Conservation (phyloP, 2,888 invertebrate genomes). For the Monoplex corrugatus region DNA sequence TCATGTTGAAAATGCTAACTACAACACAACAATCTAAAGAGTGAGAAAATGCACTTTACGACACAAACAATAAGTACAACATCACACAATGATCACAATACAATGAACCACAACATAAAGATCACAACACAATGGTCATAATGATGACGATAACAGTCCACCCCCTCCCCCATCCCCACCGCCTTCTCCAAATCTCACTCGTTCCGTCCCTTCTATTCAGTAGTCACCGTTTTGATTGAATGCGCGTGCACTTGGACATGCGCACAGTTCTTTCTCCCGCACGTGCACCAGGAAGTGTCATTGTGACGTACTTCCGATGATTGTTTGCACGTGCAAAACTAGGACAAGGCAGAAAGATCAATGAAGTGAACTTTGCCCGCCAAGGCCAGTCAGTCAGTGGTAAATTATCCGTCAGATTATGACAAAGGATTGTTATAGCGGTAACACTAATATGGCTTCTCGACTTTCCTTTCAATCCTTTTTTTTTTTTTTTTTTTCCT, state of each 20-base stretch:
- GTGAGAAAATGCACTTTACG: too few relatives aligned
- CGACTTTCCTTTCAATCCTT: too few relatives aligned
- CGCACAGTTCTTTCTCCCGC: constrained; percentile 2
- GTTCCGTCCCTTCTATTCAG: background rate
- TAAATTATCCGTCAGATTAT: too few relatives aligned
- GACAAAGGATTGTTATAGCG: too few relatives aligned
- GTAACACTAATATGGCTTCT: too few relatives aligned
- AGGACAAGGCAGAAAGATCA: background rate
- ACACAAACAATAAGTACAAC: too few relatives aligned
- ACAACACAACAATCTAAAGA: too few relatives aligned
- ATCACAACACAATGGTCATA: background rate
- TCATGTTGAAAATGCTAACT: too few relatives aligned
- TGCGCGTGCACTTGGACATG: constrained; percentile 9
- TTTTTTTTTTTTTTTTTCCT: too few relatives aligned
- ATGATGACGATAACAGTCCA: too few relatives aligned
- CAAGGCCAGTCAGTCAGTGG: background rate
- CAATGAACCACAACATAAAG: too few relatives aligned
- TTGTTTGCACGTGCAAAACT: constrained; percentile 38
- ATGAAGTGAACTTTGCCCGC: background rate
- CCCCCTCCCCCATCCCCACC: constrained; percentile 7
- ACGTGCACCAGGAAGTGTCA: constrained; percentile 32
- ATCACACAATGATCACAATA: too few relatives aligned
- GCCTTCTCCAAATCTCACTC: background rate
- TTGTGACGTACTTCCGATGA: constrained; percentile 48
- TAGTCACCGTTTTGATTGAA: constrained; percentile 12